Conservation (phyloP, 1,140 invertebrate genomes). For the Camponotus pennsylvanicus region DNA sequence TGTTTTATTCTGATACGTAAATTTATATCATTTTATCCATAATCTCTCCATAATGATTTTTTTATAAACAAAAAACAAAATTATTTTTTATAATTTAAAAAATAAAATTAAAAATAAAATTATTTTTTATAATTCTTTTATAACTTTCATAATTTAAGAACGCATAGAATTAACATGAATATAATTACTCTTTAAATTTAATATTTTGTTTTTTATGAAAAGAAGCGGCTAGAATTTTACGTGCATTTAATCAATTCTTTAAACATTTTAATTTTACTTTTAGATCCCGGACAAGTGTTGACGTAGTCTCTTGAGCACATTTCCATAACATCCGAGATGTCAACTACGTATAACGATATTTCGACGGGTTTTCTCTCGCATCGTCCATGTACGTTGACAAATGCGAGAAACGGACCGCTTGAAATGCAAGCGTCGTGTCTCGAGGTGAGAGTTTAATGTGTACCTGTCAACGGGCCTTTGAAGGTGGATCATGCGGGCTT, state of each 20-base stretch:
- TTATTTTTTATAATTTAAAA: not conserved
- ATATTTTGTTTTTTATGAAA: not conserved
- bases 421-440: slow-evolving; percentile 41
- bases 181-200: not conserved
- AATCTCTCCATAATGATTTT: not conserved
- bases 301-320: not conserved
- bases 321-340: slow-evolving; percentile 5
- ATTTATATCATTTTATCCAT: not conserved
- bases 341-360: slow-evolving; percentile 28
- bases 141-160: not conserved
- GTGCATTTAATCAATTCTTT: not conserved
- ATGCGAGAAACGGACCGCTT: slow-evolving; percentile 50
- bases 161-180: not conserved
- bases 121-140: not conserved
- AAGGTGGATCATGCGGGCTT: slow-evolving; percentile 37
- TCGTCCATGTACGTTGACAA: slow-evolving; percentile 51
- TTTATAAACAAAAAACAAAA: not conserved
- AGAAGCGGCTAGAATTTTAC: not conserved
- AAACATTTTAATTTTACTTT: not conserved
- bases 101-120: not conserved
- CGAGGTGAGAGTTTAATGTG: slow-evolving; percentile 63
- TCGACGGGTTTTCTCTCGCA: slow-evolving; percentile 19
- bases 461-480: slow-evolving; percentile 55
- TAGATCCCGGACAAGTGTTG: not conserved
- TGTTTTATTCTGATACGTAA: not conserved